Conservation (phyloP, 1,140 invertebrate species). For the Anastrepha ludens region DNA sequence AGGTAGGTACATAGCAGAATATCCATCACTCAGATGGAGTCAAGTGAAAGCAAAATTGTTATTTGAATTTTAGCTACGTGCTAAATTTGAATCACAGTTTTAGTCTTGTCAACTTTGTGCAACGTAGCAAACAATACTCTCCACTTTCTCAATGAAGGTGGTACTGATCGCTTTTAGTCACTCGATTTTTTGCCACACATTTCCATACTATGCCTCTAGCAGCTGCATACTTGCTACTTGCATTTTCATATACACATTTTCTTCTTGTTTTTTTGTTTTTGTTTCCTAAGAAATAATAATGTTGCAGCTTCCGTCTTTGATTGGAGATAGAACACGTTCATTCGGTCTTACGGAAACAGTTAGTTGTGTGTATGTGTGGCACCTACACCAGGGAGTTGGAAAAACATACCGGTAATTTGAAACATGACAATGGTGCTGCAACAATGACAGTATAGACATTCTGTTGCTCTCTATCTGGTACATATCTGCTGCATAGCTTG, state of each 20-base stretch:
- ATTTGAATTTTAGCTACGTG: too few species aligned
- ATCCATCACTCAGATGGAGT: too few species aligned
- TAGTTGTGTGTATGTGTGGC: neutral
- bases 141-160: too few species aligned
- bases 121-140: too few species aligned
- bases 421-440: neutral
- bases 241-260: neutral
- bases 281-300: constrained; percentile 15
- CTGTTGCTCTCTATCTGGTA: neutral
- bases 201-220: neutral
- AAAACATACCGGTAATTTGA: neutral
- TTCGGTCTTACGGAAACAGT: neutral
- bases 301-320: constrained; percentile 12
- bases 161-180: too few species aligned
- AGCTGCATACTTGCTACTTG: neutral
- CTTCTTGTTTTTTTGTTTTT: neutral
- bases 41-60: too few species aligned
- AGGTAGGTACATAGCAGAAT: too few species aligned
- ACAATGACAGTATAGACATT: neutral
- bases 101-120: too few species aligned
- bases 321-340: constrained; percentile 26
- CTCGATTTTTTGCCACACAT: neutral
- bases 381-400: neutral
- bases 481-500: neutral
- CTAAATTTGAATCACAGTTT: too few species aligned